Evolutionary conservation across 1,140 invertebrate species (phyloP), one percentile per base, ranked within the genome.

Genomic region (Drosophila kurseongensis): DNA sequence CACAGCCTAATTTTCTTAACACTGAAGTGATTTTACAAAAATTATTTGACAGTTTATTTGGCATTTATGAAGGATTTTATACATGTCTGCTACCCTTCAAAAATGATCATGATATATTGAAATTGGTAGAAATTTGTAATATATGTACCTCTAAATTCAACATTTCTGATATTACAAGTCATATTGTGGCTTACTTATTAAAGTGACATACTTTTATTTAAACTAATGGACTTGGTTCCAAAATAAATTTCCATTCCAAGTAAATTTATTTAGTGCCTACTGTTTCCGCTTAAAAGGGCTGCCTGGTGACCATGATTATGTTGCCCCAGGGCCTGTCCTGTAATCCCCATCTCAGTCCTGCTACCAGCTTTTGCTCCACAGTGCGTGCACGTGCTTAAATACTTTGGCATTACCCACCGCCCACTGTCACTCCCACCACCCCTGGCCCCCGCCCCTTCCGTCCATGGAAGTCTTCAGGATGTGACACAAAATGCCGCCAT

Each of bases 401-500:
- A 80, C 83, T 89, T 89, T 80, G 78, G 51, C 75, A 78, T 66
- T 71, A 66, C 47, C 47, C 27, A 16, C 18, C 71, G 60, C 51
- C 32, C 60, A 63, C 41, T 47, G 32, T n/a, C 29, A 13, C 10
- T 16, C 10, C 16, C 29, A 32, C 5, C 29, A 7, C 5, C 16
- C 32, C 10, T 13, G 36, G 0, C 10, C 16, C 4, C 5, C 16
- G 5, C 50, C 35, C 35, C 18, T 14, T 12, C 16, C 9, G 18
- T 18, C 14, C 47, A 16, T 47, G 40, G 65, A 74, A 78, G 68
- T 85, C 69, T 89, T 90, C 85, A 85, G 85, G 85, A 90, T 85
- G 85, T 89, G 85, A 86, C 86, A 90, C 81, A 90, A 90, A 90
- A 90, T 86, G 85, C 85, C 85, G 81, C 85, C 85, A 84, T 86